A percentile compares a stretch with the other conserved stretches of the same genome.
Evolutionary conservation across 2,797 vertebrate species (phyloP).

Genomic region (Bradypodion pumilum): DNA sequence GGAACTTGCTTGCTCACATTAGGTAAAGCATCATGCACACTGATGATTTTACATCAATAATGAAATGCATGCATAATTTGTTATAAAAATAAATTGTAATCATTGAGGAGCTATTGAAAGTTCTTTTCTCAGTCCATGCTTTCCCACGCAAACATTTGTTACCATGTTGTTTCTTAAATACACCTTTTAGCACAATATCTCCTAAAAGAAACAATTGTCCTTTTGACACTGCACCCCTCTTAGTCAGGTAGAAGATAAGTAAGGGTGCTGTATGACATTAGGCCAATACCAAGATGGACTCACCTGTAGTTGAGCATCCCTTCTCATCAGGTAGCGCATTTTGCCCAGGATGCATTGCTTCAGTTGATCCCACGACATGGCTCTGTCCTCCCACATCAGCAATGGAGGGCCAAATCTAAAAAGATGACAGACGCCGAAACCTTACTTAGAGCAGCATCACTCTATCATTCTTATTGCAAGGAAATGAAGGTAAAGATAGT

Average conservation of each 20-base stretch:
- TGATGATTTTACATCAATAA: neutral
- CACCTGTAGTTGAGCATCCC: conserved; percentile 81
- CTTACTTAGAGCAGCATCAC: neutral
- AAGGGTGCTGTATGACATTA: too few species aligned
- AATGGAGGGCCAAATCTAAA: conserved; percentile 91
- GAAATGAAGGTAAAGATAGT: neutral
- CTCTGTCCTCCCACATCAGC: conserved; percentile 85
- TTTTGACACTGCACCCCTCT: neutral
- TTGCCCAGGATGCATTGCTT: conserved; percentile 87
- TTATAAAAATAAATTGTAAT: neutral
- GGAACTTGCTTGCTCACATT: neutral
- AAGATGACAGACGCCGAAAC: neutral
- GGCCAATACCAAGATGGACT: neutral
- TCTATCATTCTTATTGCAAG: neutral
- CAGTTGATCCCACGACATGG: conserved; percentile 88
- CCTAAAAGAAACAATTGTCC: neutral
- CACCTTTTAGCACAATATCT: neutral
- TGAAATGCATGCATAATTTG: neutral
- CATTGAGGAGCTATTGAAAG: neutral
- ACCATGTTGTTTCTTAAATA: neutral
- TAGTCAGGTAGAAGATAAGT: neutral
- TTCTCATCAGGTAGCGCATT: conserved; percentile 85
- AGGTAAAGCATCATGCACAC: neutral
- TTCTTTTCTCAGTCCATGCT: neutral
- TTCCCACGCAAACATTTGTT: neutral